Conservation (phyloP, 2,888 invertebrate species). For the Ophion slaviceki region DNA sequence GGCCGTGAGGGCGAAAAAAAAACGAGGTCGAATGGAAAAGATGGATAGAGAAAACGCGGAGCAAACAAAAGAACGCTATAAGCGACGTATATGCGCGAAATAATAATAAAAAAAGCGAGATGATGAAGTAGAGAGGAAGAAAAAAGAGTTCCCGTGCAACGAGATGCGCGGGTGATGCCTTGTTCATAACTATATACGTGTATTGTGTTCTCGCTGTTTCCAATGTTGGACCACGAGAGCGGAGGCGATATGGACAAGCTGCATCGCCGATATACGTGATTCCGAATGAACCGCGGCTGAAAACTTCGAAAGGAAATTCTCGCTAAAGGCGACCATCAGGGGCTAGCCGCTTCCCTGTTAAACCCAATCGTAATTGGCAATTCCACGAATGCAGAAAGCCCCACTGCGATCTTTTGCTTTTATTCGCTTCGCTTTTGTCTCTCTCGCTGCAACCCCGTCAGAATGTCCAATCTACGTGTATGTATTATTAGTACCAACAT, state of each 20-base stretch:
- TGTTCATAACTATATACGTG: slow-evolving; percentile 10
- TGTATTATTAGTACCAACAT: slow-evolving; percentile 3
- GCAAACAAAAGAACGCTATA: slow-evolving; percentile 4
- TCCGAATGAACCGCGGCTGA: slow-evolving; percentile 53
- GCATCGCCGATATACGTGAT: slow-evolving; percentile 49
- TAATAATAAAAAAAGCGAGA: background rate
- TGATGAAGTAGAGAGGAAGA: slow-evolving; percentile 4
- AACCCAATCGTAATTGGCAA: slow-evolving; percentile 67
- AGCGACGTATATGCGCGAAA: slow-evolving; percentile 5
- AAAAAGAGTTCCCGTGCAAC: slow-evolving; percentile 6
- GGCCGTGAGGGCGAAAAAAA: background rate
- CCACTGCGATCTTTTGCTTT: slow-evolving; percentile 57
- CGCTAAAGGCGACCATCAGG: slow-evolving; percentile 33
- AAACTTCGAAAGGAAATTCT: slow-evolving; percentile 30
- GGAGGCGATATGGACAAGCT: slow-evolving; percentile 20
- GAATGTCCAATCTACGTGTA: background rate
- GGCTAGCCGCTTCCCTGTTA: slow-evolving; percentile 42
- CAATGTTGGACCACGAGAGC: slow-evolving; percentile 27
- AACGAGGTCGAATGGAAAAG: background rate
- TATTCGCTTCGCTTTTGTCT: slow-evolving; percentile 49
- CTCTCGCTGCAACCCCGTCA: background rate
- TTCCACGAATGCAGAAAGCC: slow-evolving; percentile 52
- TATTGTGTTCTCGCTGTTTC: slow-evolving; percentile 17
- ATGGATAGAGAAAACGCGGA: slow-evolving; percentile 7
- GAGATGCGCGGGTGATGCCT: slow-evolving; percentile 20